These are phyloP conservation scores for Crotalus helleri DNA, from an alignment of 2,113 vertebrate species.

Conservation along the genomic window DNA sequence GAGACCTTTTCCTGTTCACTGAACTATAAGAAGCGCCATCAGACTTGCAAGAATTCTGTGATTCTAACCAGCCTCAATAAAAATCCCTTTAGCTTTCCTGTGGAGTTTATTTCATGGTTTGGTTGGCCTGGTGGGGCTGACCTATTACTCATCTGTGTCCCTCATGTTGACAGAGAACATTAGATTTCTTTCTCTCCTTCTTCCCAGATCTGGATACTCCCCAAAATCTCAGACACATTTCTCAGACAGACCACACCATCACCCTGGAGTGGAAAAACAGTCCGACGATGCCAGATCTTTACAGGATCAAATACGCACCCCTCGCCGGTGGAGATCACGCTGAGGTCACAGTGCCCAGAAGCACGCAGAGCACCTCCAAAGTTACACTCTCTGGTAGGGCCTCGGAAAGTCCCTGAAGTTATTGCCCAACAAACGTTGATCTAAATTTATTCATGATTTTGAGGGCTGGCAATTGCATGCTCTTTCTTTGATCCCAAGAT, in stretches of 20 bases:
- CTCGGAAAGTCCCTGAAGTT: accelerated
- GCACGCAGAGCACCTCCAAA: constrained; percentile 79
- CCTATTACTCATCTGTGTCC: not conserved
- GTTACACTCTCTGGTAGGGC: constrained; percentile 82
- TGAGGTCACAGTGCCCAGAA: constrained; percentile 81
- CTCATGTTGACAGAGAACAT: not conserved
- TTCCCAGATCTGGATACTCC: constrained; percentile 88
- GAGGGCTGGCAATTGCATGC: not conserved
- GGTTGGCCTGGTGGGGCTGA: not conserved
- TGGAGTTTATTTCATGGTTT: not conserved
- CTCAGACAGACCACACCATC: constrained; percentile 89
- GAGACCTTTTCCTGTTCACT: not conserved
- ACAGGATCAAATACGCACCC: constrained; percentile 92
- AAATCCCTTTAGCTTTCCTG: not conserved
- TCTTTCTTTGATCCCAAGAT: not conserved
- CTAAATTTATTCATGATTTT: not conserved
- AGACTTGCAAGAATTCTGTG: not conserved
- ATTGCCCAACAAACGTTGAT: too few species aligned
- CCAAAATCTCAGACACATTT: constrained; percentile 77
- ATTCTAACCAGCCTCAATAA: not conserved
- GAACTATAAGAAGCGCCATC: not conserved
- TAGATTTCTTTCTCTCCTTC: not conserved
- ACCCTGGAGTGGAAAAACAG: constrained; percentile 94
- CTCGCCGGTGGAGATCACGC: constrained; percentile 90
- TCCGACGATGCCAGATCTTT: constrained; percentile 77